Evolutionary conservation across 2,797 vertebrate genomes (phyloP).

Genomic region (Tokudaia muenninki): DNA sequence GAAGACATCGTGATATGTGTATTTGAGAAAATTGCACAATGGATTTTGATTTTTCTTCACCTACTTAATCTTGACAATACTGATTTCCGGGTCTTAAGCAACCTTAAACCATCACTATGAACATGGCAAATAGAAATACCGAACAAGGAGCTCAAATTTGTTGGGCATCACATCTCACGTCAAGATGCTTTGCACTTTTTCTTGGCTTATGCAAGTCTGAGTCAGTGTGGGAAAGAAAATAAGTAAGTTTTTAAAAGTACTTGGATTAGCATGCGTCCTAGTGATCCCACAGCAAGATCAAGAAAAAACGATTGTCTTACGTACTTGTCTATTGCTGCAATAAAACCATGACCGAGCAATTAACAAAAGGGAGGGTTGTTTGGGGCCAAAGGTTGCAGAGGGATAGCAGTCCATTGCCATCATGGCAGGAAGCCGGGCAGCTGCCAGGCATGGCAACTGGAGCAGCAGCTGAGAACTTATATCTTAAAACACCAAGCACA

Average conservation of each 20-base stretch:
- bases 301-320: not conserved
- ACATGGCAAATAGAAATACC: constrained; percentile 15
- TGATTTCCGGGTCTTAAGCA: constrained; percentile 10
- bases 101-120: constrained; percentile 30
- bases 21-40: not conserved
- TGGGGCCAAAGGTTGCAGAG: not conserved
- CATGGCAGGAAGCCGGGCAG: not conserved
- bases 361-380: not conserved
- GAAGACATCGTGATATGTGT: not conserved
- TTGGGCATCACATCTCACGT: constrained; percentile 3
- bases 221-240: constrained; percentile 11
- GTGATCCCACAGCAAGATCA: not conserved
- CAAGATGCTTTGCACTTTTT: constrained; percentile 36
- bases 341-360: not conserved
- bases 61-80: constrained; percentile 18
- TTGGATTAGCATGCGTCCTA: not conserved
- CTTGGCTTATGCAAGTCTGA: not conserved
- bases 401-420: not conserved
- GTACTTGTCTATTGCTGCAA: not conserved
- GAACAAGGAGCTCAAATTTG: not conserved
- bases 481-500: not conserved
- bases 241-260: not conserved
- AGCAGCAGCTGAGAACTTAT: not conserved
- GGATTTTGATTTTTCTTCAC: not conserved
- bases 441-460: not conserved